Evolutionary conservation across 2,888 invertebrate species (phyloP), one percentile per base, ranked within the genome.

Genomic region (Spatulosminthurus flaviceps): DNA sequence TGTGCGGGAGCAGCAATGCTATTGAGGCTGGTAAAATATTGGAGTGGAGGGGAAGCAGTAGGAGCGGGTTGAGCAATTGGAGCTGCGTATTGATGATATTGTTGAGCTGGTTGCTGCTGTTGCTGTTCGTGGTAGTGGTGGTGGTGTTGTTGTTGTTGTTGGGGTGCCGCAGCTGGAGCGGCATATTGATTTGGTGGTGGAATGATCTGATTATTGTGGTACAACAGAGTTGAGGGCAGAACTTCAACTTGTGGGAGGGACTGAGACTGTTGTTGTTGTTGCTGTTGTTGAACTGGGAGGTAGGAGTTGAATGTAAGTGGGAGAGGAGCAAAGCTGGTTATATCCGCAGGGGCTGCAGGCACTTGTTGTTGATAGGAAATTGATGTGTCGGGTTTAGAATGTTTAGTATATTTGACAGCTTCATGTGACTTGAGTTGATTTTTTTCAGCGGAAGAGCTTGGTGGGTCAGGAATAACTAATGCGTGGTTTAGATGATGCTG

Each of bases 211-310:
- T 84, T 79, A 26, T 85, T 79, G 51, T 84, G 83, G 2, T 83
- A 82, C 2, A 85, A 19, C 75, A 84, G 77, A n/a, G 82, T 82
- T 24, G 83, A 83, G 4, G 81, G 85, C 34, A 83, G 73, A 22
- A 85, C 83, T 75, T 85, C 85, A 2, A 84, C 81, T 79, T 21
- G 77, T 69, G 29, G 66, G 11, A n/a, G 24, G 19, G 29, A 24
- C 41, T 64, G 24, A 22, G 61, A 60, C 0, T 42, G 42, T 13
- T 26, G 61, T 67, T 66, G 66, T 19, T 66, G 42, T 16, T 13
- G 22, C n/a, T n/a, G n/a, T n/a, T n/a, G n/a, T n/a, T n/a, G n/a
- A n/a, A n/a, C n/a, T n/a, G n/a, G n/a, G n/a, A n/a, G n/a, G 29
- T 64, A 64, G 5, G 29, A 16, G 24, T n/a, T n/a, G n/a, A n/a